Evolutionary conservation across 2,113 vertebrate species (phyloP).

Genomic region (Otolemur garnettii): DNA sequence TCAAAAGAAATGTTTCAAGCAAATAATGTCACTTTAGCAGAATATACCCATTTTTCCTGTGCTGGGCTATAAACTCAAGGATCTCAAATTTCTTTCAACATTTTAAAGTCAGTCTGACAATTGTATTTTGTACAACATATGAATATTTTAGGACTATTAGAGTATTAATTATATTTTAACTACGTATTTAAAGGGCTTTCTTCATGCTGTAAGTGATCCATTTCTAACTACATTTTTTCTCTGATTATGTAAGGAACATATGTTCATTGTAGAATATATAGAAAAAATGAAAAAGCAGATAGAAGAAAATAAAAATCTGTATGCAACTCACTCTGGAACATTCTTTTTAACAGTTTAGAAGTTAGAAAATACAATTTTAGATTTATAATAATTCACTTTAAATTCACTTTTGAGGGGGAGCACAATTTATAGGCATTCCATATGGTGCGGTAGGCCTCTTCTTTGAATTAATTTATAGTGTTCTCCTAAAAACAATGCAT

Average conservation of each 20-base stretch:
- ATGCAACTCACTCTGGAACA: not conserved
- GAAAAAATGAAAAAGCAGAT: conserved; percentile 50
- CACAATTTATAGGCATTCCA: not conserved
- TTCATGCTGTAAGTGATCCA: not conserved
- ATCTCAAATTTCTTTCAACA: conserved; percentile 1
- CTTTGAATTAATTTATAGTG: conserved; percentile 24
- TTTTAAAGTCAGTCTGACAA: conserved; percentile 7
- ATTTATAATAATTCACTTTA: conserved; percentile 38
- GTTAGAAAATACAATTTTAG: conserved; percentile 35
- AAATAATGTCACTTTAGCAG: not conserved
- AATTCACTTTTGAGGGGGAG: not conserved
- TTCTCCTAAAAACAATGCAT: not conserved
- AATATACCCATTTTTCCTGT: not conserved
- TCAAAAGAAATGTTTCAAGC: conserved; percentile 2
- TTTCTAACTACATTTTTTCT: not conserved
- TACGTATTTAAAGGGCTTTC: not conserved
- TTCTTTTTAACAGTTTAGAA: conserved; percentile 43
- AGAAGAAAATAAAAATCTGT: conserved; percentile 32
- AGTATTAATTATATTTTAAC: conserved; percentile 36
- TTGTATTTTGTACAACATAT: not conserved
- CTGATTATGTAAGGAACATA: conserved; percentile 37
- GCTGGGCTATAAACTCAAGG: not conserved
- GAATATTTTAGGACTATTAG: not conserved
- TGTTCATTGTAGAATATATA: conserved; percentile 11
- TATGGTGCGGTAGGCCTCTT: not conserved